Evolutionary conservation across 1,140 invertebrate genomes (phyloP).

Genomic region (Drosophila paulistorum): DNA sequence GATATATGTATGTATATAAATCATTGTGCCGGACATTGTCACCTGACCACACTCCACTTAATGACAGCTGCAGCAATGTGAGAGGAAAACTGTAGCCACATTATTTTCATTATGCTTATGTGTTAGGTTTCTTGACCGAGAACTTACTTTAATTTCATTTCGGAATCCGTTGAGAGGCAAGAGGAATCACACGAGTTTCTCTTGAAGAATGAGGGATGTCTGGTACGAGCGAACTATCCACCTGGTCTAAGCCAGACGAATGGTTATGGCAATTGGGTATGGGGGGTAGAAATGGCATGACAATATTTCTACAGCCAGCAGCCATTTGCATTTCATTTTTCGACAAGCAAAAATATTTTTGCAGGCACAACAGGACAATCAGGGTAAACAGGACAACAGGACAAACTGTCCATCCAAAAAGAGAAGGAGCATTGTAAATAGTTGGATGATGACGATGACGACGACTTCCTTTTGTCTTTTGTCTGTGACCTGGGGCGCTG

Average conservation of each 20-base stretch:
- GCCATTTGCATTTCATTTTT: constrained; percentile 79
- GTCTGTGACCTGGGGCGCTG: constrained; percentile 51
- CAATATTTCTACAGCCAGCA: constrained; percentile 63
- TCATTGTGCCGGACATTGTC: constrained; percentile 44
- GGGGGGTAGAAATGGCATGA: constrained; percentile 45
- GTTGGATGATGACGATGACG: constrained; percentile 37
- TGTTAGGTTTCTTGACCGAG: constrained; percentile 33
- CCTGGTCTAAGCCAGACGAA: constrained; percentile 54
- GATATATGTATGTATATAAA: constrained; percentile 39
- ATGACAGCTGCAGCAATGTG: constrained; percentile 67
- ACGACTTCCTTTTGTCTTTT: constrained; percentile 72
- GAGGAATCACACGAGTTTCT: not conserved
- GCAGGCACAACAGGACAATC: constrained; percentile 27
- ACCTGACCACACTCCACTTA: constrained; percentile 58
- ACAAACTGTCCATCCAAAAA: constrained; percentile 7
- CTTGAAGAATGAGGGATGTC: constrained; percentile 3
- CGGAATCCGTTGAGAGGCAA: not conserved
- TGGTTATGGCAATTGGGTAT: constrained; percentile 7
- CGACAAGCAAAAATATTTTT: constrained; percentile 73
- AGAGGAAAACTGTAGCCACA: constrained; percentile 69
- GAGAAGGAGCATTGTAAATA: constrained; percentile 63
- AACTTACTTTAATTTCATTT: constrained; percentile 46
- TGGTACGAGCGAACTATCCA: constrained; percentile 48
- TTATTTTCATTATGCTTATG: constrained; percentile 71
- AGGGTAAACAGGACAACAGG: constrained; percentile 24